Conservation (phyloP, 2,888 invertebrate species). For the Mesorhabditis sp. region DNA sequence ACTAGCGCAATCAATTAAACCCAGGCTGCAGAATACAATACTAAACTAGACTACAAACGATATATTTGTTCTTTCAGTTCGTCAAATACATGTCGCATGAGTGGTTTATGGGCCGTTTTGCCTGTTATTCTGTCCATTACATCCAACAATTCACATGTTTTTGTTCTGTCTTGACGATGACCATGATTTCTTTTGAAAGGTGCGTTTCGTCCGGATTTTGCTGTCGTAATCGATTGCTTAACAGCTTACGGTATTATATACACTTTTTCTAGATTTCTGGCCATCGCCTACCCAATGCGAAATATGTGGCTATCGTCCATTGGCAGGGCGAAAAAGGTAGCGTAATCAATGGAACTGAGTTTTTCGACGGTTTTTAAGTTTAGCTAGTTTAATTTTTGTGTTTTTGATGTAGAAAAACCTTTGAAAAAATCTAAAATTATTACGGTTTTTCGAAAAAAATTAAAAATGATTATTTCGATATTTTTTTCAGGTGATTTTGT, state of each 20-base stretch:
- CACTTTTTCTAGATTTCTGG: slow-evolving; percentile 67
- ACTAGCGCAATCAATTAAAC: too few relatives aligned
- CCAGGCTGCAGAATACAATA: too few relatives aligned
- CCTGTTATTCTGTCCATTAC: slow-evolving; percentile 72
- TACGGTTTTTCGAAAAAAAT: background rate
- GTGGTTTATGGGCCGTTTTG: slow-evolving; percentile 70
- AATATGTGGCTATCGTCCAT: slow-evolving; percentile 71
- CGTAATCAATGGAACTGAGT: background rate
- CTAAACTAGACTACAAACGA: too few relatives aligned
- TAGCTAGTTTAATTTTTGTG: background rate
- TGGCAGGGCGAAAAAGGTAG: slow-evolving; percentile 67
- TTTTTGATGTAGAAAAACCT: background rate
- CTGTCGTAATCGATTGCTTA: too few relatives aligned
- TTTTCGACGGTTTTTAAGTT: background rate
- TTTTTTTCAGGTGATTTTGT: slow-evolving; percentile 58
- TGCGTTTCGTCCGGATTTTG: slow-evolving; percentile 56
- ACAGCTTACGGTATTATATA: background rate
- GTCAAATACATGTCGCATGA: slow-evolving; percentile 66
- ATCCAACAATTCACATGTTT: slow-evolving; percentile 72
- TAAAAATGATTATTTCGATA: too few relatives aligned
- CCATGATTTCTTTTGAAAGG: slow-evolving; percentile 74
- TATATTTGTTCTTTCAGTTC: slow-evolving; percentile 24
- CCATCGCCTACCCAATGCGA: slow-evolving; percentile 71
- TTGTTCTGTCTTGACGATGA: slow-evolving; percentile 72
- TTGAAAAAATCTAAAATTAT: too few relatives aligned